Evolutionary conservation across 2,888 invertebrate species (phyloP).

Genomic region (Acanthosepion pharaonis): DNA sequence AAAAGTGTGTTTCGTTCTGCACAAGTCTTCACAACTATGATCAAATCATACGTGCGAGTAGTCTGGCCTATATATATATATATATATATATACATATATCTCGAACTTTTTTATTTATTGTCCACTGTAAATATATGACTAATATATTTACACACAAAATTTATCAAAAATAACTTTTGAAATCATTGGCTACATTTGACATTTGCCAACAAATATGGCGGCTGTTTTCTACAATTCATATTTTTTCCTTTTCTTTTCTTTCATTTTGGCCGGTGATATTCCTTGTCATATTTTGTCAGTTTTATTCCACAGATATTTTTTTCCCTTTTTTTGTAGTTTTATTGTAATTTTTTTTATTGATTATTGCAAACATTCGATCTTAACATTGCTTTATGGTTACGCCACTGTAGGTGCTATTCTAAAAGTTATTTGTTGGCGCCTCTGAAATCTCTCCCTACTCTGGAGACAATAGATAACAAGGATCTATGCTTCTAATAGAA

Average conservation of each 20-base stretch:
- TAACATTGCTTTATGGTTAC: neutral
- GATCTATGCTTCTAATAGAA: neutral
- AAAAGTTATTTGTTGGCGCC: neutral
- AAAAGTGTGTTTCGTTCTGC: no score
- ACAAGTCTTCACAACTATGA: no score
- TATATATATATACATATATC: conserved; percentile 17
- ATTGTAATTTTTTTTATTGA: neutral
- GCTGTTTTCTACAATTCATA: no score
- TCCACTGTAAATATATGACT: neutral
- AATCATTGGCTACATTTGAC: neutral
- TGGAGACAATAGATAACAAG: neutral
- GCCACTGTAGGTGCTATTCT: neutral
- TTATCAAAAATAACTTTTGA: no score
- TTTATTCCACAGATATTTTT: neutral
- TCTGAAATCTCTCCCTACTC: neutral
- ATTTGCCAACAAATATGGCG: neutral
- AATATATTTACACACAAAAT: no score
- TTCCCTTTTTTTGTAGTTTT: neutral
- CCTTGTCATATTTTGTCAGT: neutral
- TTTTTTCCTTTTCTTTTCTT: neutral
- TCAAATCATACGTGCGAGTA: no score
- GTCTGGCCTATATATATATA: neutral
- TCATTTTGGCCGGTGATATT: neutral
- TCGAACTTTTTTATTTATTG: neutral
- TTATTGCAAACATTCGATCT: neutral